phyloP scores from a whole-genome alignment of 2,797 vertebrate genomes.

The Malacoraja senta region DNA sequence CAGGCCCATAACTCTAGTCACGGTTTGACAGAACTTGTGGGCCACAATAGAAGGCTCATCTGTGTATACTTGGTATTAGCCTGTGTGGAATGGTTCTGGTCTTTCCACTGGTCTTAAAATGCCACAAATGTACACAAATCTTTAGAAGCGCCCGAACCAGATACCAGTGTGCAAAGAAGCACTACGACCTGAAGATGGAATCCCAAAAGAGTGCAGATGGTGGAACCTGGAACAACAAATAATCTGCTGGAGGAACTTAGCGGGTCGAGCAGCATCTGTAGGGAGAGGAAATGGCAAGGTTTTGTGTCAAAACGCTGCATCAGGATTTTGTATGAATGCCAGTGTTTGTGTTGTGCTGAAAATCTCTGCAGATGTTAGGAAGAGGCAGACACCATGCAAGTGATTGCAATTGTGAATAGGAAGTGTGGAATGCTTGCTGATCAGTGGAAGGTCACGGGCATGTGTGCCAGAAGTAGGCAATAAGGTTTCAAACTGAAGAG shows the following conservation, averaged over 20 bases:
- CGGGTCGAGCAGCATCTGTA: too few relatives aligned
- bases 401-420: background rate
- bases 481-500: background rate
- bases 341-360: background rate
- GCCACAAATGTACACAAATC: too few relatives aligned
- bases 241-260: too few relatives aligned
- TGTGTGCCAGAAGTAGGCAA: background rate
- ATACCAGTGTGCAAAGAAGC: background rate
- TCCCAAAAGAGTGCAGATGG: too few relatives aligned
- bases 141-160: background rate
- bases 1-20: too few relatives aligned
- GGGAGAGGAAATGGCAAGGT: too few relatives aligned
- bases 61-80: background rate
- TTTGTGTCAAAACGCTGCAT: too few relatives aligned
- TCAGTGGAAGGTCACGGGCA: background rate
- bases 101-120: background rate
- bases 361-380: background rate
- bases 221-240: too few relatives aligned
- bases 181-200: background rate
- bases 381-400: background rate
- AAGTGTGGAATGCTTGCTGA: background rate
- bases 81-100: background rate
- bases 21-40: background rate
- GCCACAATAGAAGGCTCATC: background rate
- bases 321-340: background rate